Evolutionary conservation across 2,797 vertebrate genomes (phyloP).

Genomic region (Meda fulgida): DNA sequence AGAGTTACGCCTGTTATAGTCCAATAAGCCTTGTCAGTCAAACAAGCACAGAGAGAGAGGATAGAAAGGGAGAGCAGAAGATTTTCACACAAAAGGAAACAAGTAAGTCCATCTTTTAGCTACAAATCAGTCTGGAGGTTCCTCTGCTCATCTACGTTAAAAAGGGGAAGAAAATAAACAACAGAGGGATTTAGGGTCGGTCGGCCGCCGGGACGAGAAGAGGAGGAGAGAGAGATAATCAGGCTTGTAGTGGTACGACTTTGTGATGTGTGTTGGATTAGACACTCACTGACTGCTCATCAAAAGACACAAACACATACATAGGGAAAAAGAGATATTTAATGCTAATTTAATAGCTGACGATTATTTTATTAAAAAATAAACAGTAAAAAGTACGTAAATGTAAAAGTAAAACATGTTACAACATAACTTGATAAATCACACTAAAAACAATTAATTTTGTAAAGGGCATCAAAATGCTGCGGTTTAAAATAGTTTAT

Average conservation of each 20-base stretch:
- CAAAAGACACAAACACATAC: slow-evolving; percentile 18
- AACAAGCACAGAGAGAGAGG: slow-evolving; percentile 93
- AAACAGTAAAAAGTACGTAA: slow-evolving; percentile 2
- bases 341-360: slow-evolving; percentile 5
- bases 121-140: slow-evolving; percentile 95
- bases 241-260: slow-evolving; percentile 51
- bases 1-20: slow-evolving; percentile 99
- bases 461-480: background rate
- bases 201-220: slow-evolving; percentile 64
- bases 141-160: slow-evolving; percentile 90
- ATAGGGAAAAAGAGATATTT: slow-evolving; percentile 32
- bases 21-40: slow-evolving; percentile 99
- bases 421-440: background rate
- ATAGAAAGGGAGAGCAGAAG: slow-evolving; percentile 93
- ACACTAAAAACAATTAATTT: background rate
- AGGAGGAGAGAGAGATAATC: slow-evolving; percentile 57
- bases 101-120: slow-evolving; percentile 99
- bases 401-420: no score
- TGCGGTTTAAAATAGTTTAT: background rate
- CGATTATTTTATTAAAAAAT: slow-evolving; percentile 3
- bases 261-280: slow-evolving; percentile 56
- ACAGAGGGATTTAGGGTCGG: slow-evolving; percentile 84
- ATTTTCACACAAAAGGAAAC: slow-evolving; percentile 99
- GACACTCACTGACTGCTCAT: slow-evolving; percentile 41
- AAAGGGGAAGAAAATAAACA: slow-evolving; percentile 90